A percentile compares a stretch with the other conserved stretches of the same genome.
These are phyloP conservation scores for Leucopsar rothschildi DNA, from an alignment of 2,113 vertebrate species.

Conservation along the genomic window DNA sequence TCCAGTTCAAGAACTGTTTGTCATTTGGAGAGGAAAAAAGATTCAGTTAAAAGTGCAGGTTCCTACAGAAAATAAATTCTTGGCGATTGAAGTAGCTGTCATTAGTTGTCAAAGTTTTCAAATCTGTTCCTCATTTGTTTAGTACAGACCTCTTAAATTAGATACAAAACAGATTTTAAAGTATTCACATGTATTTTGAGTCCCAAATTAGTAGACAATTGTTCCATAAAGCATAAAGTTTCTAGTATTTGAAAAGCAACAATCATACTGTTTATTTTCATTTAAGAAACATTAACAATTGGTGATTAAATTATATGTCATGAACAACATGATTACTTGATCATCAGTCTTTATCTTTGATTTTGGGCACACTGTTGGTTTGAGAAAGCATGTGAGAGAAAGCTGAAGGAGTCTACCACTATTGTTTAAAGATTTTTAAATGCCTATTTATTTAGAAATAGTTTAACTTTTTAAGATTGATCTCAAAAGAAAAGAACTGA, in stretches of 20 bases:
- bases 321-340: neutral
- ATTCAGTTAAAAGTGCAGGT: neutral
- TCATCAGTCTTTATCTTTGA: neutral
- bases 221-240: neutral
- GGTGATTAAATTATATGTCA: neutral
- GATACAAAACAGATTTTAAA: neutral
- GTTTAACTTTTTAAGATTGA: neutral
- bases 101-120: neutral
- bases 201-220: neutral
- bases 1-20: neutral
- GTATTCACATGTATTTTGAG: neutral
- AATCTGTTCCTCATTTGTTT: neutral
- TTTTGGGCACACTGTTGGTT: neutral
- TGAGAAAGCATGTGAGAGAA: neutral
- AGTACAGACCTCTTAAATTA: neutral
- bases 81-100: neutral
- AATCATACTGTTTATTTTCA: neutral
- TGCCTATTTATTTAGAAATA: neutral
- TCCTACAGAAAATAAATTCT: neutral
- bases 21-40: neutral
- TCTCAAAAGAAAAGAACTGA: neutral
- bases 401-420: neutral
- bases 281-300: neutral
- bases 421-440: neutral
- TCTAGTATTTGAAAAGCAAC: neutral